Conservation (phyloP, 2,888 invertebrate genomes). For the Lithophane leautieri region DNA sequence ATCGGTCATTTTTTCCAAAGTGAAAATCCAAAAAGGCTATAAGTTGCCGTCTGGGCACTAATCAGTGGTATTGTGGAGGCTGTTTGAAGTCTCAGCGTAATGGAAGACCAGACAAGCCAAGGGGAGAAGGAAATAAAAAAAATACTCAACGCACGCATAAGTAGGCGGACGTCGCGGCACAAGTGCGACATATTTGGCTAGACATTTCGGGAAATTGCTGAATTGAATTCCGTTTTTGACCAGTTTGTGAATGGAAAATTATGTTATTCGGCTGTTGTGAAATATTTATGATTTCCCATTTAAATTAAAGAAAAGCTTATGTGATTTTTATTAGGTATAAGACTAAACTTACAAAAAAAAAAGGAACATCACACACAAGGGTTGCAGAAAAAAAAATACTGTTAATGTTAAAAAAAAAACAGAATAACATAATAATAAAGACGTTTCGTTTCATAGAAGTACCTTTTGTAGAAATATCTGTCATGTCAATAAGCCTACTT, state of each 20-base stretch:
- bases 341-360: no score
- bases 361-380: no score
- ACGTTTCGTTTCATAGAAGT: not conserved
- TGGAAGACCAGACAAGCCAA: constrained; percentile 87
- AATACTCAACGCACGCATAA: constrained; percentile 83
- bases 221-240: not conserved
- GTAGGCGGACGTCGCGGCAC: constrained; percentile 77
- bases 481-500: not conserved
- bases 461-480: not conserved
- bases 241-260: not conserved
- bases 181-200: constrained; percentile 37
- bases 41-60: constrained; percentile 73
- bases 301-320: not conserved
- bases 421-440: not conserved
- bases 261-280: not conserved
- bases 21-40: constrained; percentile 61
- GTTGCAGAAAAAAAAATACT: not conserved
- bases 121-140: constrained; percentile 86
- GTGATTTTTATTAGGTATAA: not conserved
- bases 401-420: not conserved
- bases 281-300: not conserved
- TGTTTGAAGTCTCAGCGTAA: constrained; percentile 84
- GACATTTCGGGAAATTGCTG: constrained; percentile 52
- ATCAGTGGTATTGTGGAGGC: constrained; percentile 83
- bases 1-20: constrained; percentile 61